Evolutionary conservation across 1,140 invertebrate species (phyloP), one percentile per base, ranked within the genome.

Genomic region (Charaxes varanes): DNA sequence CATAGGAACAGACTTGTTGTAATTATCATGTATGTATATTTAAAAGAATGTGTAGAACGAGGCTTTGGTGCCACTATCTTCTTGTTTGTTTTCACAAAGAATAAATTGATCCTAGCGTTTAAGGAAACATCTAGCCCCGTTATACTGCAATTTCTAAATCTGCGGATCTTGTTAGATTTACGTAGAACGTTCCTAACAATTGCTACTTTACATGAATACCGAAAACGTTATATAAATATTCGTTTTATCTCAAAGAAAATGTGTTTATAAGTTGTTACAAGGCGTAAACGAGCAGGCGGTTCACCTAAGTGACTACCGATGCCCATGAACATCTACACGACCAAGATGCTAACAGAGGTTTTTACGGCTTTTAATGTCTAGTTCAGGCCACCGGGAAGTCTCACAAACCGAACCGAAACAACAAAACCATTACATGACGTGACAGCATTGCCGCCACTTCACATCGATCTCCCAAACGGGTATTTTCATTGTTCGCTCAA

Each of bases 101-200:
- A 30, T 34, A 28, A 40, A 23, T 40, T 38, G 41, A 49, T 49
- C 40, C 46, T 28, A 26, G 30, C 28, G 31, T 37, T 36, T 36
- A 40, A 31, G 16, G 12, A 26, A 43, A 50, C 41, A 40, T 33
- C 47, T 50, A 40, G 48, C 31, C 40, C 35, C 33, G 48, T 51
- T 44, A 51, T 41, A 51, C 40, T 40, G 48, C 48, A 51, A 51
- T 51, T 51, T 51, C 37, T 41, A 48, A 54, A 54, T 51, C 48
- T 41, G 34, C 24, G 33, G 41, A 44, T 44, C 18, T 44, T 23
- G 33, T 44, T 22, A 37, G 41, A 21, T 40, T 41, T 42, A 36
- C 38, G 41, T 36, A 30, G 34, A 22, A 30, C 21, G 14, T 45
- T 47, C 7, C 38, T 27, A 37, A 18, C 15, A 26, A 23, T 22